phyloP scores from a whole-genome alignment of 2,113 vertebrate genomes.

The Xenopus tropicalis region DNA sequence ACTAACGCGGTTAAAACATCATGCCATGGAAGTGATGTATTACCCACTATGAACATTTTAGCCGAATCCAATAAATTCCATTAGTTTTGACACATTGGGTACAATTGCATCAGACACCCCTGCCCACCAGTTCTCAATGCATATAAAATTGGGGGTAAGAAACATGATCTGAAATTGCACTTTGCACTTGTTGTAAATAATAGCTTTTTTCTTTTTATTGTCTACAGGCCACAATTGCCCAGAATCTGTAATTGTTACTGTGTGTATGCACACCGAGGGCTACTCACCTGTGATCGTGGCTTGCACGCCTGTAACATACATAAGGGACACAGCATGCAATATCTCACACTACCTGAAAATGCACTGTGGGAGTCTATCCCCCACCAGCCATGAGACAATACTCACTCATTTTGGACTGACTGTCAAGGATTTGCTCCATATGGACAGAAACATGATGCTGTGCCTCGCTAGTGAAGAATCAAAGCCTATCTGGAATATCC shows the following conservation, averaged over 20 bases:
- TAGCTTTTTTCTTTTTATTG: no score
- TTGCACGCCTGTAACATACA: slow-evolving; percentile 62
- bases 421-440: slow-evolving; percentile 48
- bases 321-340: slow-evolving; percentile 68
- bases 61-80: no score
- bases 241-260: slow-evolving; percentile 69
- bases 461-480: slow-evolving; percentile 72
- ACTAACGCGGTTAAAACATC: no score
- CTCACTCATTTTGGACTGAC: slow-evolving; percentile 64
- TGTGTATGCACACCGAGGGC: slow-evolving; percentile 61
- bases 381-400: slow-evolving; percentile 65
- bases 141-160: no score
- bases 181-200: no score
- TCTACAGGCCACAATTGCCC: slow-evolving; percentile 67
- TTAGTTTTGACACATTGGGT: no score
- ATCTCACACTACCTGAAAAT: slow-evolving; percentile 67
- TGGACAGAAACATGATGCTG: slow-evolving; percentile 70
- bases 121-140: no score
- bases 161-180: no score
- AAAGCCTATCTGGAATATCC: slow-evolving; percentile 67
- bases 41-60: no score
- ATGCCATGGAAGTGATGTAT: no score
- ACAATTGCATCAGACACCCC: no score
- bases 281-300: slow-evolving; percentile 59
- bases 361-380: slow-evolving; percentile 55